Base-by-base conservation (phyloP, 2,888 invertebrate species). In the Acrobasis repandana region DNA sequence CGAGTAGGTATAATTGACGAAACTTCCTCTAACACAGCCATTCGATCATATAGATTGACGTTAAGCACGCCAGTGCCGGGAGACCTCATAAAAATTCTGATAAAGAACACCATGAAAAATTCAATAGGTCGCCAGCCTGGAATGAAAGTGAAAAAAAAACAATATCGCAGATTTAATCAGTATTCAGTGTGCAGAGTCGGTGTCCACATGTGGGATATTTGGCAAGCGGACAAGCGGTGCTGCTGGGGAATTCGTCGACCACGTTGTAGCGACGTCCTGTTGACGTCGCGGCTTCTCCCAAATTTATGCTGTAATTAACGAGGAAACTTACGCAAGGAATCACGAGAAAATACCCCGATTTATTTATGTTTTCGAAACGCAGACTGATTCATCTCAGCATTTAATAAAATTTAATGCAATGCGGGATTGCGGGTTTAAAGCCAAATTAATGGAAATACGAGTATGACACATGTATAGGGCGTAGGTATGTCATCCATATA, bases 201-300 rank as follows among this genome's bases (percentile, higher is more conserved):
- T 82, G 86, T 85, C 83, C 84, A 80, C 88, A 87, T 86, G 86
- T 85, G 88, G 82, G 83, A 79, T 82, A 86, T 90, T 92, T 91
- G 90, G 89, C 90, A 88, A 82, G 72, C 78, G 80, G 78, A 85
- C 85, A 85, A 84, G 73, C 79, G 78, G 76, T 78, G 77, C 68
- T 69, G 74, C 75, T 70, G 71, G 71, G 73, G 68, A 75, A 74
- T 75, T 73, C 69, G 73, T 68, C 61, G 66, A 14, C 70, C 72
- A 65, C 74, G 72, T 67, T 72, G 71, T 71, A 69, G 73, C 79
- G 77, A 75, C 73, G 75, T 75, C 78, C 68, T 69, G 67, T 79
- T 54, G 54, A 54, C 54, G 81, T 77, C 78, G 82, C 81, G 77
- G 72, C 72, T 71, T 61, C 64, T 60, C 64, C 51, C 65, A 71